Percentiles rank a stretch among this genome's conserved stretches.
Conservation (phyloP, 2,797 vertebrate species). For the Bradypodion ventrale region DNA sequence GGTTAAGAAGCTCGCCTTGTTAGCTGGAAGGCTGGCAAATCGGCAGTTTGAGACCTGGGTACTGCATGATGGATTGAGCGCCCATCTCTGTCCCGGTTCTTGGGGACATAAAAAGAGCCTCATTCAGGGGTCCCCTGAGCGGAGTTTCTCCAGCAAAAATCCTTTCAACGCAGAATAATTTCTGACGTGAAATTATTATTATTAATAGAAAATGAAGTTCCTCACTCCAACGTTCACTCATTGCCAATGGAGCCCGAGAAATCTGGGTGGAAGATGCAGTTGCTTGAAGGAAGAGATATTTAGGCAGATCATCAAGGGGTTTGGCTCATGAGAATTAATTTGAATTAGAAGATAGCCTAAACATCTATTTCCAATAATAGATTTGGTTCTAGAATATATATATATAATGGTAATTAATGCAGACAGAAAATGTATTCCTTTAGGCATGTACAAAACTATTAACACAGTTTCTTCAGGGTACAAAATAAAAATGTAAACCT, state of each 20-base stretch:
- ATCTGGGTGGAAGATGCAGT: too few relatives aligned
- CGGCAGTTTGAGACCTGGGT: too few relatives aligned
- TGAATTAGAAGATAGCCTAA: neutral
- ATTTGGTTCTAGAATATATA: neutral
- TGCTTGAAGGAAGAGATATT: neutral
- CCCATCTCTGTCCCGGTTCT: too few relatives aligned
- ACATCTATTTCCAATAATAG: neutral
- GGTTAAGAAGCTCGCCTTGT: too few relatives aligned
- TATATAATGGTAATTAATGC: neutral
- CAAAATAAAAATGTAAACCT: neutral
- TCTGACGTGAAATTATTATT: too few relatives aligned
- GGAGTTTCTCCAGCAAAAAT: too few relatives aligned
- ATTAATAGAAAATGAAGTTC: neutral
- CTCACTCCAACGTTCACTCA: neutral
- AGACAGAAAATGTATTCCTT: neutral
- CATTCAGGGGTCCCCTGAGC: too few relatives aligned
- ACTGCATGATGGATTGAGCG: too few relatives aligned
- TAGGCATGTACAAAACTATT: neutral
- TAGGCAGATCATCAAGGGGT: neutral
- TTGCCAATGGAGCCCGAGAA: neutral
- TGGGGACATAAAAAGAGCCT: too few relatives aligned
- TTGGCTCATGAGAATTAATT: neutral
- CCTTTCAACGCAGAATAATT: too few relatives aligned
- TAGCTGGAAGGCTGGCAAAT: too few relatives aligned
- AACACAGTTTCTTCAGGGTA: neutral